Conservation (phyloP, 2,797 vertebrate genomes). For the Crossoptilon crossoptilon region DNA sequence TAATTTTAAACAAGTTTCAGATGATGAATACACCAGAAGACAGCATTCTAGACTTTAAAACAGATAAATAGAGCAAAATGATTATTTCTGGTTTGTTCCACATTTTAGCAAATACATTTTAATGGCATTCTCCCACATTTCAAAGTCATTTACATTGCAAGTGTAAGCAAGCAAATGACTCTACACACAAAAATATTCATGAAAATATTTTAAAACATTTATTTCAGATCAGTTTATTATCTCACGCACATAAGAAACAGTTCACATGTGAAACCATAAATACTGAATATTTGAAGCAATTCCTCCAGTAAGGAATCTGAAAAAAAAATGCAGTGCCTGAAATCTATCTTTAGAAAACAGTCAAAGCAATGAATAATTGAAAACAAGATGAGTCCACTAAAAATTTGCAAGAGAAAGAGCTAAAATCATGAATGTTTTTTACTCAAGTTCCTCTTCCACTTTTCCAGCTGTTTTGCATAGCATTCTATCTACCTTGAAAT, state of each 20-base stretch:
- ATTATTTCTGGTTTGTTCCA: not conserved
- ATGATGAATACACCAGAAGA: accelerated
- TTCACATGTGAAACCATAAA: not conserved
- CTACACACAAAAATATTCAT: not conserved
- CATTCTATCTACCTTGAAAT: not conserved
- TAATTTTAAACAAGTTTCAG: not conserved
- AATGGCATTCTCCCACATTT: not conserved
- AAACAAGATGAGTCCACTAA: not conserved
- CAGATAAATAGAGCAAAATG: not conserved
- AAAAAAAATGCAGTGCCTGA: not conserved
- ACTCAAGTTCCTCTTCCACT: not conserved
- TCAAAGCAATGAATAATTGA: conserved; percentile 34
- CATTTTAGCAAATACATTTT: not conserved
- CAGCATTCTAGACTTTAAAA: not conserved
- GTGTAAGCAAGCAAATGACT: not conserved
- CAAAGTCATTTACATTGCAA: not conserved
- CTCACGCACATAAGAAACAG: not conserved
- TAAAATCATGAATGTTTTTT: not conserved
- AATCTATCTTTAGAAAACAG: conserved; percentile 12
- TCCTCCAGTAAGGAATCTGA: not conserved
- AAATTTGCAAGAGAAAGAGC: not conserved
- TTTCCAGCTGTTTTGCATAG: not conserved
- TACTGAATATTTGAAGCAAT: not conserved
- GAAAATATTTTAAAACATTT: not conserved
- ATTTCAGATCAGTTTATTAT: conserved; percentile 18